Evolutionary conservation across 1,140 invertebrate genomes (phyloP), one percentile per base, ranked within the genome.

Genomic region (Ephestia elutella): DNA sequence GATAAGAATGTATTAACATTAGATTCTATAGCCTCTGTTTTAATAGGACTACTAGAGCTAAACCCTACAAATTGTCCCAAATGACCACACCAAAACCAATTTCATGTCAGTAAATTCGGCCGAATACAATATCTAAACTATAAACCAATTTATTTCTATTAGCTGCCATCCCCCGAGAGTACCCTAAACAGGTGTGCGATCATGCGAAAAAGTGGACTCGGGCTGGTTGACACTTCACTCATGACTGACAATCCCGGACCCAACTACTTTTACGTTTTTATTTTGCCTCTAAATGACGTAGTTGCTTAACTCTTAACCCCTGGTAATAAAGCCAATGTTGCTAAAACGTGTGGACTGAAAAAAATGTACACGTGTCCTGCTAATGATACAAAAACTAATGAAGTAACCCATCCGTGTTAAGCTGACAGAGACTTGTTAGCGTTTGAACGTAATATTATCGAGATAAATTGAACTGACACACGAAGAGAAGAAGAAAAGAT

Each of bases 151-250:
- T 63, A 63, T 80, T 75, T 78, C 71, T 73, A 73, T 76, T 74
- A 69, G 59, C 62, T 65, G 64, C 55, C 63, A 68, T 68, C 71
- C 74, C 66, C 61, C 59, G 38, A 67, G 51, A 67, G 15, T n/a
- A 53, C 73, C 69, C 68, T 70, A 73, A 80, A 70, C 68, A 71
- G 65, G 66, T 68, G 73, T 63, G 73, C 75, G 68, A 64, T 80
- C 75, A 80, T 72, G 73, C 78, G 80, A 73, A 81, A 82, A 81
- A 82, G 73, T 78, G 70, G 73, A 58, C 68, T 66, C 62, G 61
- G 62, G 64, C 57, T 65, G 67, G 61, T 70, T 76, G 75, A 75
- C 80, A 70, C 70, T 65, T 60, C 62, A 62, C 62, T 68, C 67
- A 72, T 81, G 78, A 82, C 66, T 80, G 79, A 80, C 81, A 80